phyloP scores from a whole-genome alignment of 92 coral and sea anemone species.

The Palythoa heliodiscus region DNA sequence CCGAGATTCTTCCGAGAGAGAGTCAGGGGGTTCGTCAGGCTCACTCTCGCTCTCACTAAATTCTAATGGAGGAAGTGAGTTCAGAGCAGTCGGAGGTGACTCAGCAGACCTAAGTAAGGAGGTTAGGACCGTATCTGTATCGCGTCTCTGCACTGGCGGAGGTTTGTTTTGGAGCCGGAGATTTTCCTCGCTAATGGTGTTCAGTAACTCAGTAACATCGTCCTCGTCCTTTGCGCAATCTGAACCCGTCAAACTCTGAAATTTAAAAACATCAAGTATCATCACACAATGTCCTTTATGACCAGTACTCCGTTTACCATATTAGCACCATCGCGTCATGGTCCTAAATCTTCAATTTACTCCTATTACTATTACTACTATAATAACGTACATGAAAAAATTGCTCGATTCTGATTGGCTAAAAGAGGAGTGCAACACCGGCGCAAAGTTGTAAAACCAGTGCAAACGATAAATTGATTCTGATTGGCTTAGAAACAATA shows the following conservation, averaged over 20 bases:
- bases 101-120: slow-evolving; percentile 66
- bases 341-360: no score
- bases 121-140: slow-evolving; percentile 77
- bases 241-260: slow-evolving; percentile 70
- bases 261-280: background rate
- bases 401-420: no score
- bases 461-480: no score
- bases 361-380: no score
- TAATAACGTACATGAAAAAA: no score
- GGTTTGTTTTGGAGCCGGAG: slow-evolving; percentile 50
- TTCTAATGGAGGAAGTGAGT: slow-evolving; percentile 47
- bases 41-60: slow-evolving; percentile 45
- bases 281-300: no score
- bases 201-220: slow-evolving; percentile 70
- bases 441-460: no score
- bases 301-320: no score
- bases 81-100: slow-evolving; percentile 52
- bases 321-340: no score
- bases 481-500: no score
- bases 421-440: no score
- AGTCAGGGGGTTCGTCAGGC: slow-evolving; percentile 16
- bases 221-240: slow-evolving; percentile 69
- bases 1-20: slow-evolving; percentile 16
- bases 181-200: slow-evolving; percentile 63
- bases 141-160: slow-evolving; percentile 58